A percentile compares a stretch with the other conserved stretches of the same genome.
phyloP scores from a whole-genome alignment of 2,113 vertebrate genomes.

The Pelusios castaneus region DNA sequence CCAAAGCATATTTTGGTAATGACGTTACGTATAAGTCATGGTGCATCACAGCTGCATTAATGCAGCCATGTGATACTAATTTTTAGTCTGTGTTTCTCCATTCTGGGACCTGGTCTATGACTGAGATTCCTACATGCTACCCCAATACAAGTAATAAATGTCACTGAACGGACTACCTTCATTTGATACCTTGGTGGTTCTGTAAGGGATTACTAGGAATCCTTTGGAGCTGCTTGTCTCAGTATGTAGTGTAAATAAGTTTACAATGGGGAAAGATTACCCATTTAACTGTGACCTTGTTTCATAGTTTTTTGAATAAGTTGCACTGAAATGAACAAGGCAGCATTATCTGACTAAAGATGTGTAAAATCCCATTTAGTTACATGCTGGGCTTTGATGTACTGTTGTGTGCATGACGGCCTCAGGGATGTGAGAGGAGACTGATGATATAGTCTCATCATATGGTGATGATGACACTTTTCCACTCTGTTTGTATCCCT shows the following conservation, averaged over 20 bases:
- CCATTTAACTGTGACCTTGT: constrained; percentile 60
- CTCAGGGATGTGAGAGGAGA: constrained; percentile 42
- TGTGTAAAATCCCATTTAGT: constrained; percentile 22
- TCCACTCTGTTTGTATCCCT: too few relatives aligned
- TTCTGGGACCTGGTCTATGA: not conserved
- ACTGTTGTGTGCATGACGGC: constrained; percentile 35
- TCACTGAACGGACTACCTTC: not conserved
- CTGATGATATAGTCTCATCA: not conserved
- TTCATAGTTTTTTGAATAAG: constrained; percentile 41
- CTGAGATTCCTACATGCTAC: not conserved
- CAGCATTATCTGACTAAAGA: constrained; percentile 37
- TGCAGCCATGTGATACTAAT: not conserved
- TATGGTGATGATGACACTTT: not conserved
- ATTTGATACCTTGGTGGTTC: rapidly evolving
- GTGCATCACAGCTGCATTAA: not conserved
- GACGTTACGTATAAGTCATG: not conserved
- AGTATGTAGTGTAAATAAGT: constrained; percentile 8
- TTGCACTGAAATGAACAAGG: constrained; percentile 32
- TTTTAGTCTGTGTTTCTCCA: not conserved
- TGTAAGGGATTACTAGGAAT: not conserved
- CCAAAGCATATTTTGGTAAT: not conserved
- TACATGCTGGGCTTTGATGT: constrained; percentile 39
- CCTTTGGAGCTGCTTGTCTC: not conserved
- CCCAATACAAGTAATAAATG: not conserved
- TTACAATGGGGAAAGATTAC: constrained; percentile 38